Base-by-base conservation (phyloP, 1,140 invertebrate genomes). In the Leptonema lineaticorne region DNA sequence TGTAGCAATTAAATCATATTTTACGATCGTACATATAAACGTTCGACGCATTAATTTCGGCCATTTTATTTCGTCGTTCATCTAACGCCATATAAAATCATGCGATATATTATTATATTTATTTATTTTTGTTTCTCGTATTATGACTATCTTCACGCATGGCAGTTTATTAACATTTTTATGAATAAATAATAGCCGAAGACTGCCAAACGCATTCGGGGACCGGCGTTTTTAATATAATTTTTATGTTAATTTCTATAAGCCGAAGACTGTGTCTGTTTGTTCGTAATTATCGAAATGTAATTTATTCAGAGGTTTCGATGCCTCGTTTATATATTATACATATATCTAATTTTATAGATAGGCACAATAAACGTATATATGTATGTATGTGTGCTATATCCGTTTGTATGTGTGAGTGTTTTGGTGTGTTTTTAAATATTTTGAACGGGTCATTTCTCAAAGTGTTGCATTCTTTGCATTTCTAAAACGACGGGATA, bases 201-300 rank as follows among this genome's bases (percentile, higher is more conserved):
- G 45, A 48, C 50, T 46, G 50, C 29, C 29, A 50, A 48, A 50
- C 20, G 63, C 50, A 18, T n/a, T 60, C 58, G 37, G 16, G n/a
- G 45, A 28, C 24, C 22, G 37, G 30, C 29, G 22, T 30, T 53
- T 30, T 64, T 64, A 64, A 64, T 64, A 64, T 50, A 64, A 64
- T 30, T 50, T 63, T 64, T 64, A 64, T 64, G 63, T 64, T 48
- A 64, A 64, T 64, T 30, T 30, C 9, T 46, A 24, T 53, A 24
- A 24, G 50, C 27, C 22, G 11, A n/a, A 41, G 37, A 41, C 37
- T 16, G 16, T 16, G 50, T 53, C 50, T 64, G 63, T 46, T 64
- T 64, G 50, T 50, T 64, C 24, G 45, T 64, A 64, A 64, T 64
- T 64, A 64, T 50, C 28, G 45, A 64, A 50, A 33, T 22, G 63